Percentiles rank a stretch among this genome's conserved stretches.
Conservation (phyloP, 2,113 vertebrate species). For the Dermatemys mawii region DNA sequence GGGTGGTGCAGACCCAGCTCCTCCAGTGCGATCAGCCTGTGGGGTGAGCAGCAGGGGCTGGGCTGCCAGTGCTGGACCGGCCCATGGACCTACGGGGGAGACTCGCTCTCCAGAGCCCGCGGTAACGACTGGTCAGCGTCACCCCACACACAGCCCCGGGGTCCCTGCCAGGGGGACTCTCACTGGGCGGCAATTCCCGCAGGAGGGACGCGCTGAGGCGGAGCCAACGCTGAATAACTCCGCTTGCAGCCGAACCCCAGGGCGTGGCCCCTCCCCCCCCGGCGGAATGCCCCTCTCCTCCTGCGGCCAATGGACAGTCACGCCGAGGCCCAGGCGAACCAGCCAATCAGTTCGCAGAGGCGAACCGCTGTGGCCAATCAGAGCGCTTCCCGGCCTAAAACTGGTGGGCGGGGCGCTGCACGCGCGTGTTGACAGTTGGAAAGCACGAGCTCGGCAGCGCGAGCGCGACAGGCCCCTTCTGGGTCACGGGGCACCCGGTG, state of each 20-base stretch:
- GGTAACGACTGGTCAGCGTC: not conserved
- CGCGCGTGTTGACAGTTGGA: not conserved
- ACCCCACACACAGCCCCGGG: no score
- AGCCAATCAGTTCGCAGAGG: constrained; percentile 32
- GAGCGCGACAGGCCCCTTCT: rapidly evolving
- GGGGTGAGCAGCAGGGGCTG: no score
- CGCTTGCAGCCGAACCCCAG: no score
- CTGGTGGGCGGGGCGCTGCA: not conserved
- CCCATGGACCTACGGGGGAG: no score
- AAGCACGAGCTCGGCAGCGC: not conserved
- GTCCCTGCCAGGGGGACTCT: rapidly evolving
- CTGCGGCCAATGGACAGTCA: not conserved
- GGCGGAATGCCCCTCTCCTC: not conserved
- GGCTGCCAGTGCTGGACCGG: no score
- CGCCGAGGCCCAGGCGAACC: rapidly evolving
- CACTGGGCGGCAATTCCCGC: rapidly evolving
- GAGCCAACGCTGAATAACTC: no score
- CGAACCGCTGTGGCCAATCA: not conserved
- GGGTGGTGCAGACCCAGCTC: no score
- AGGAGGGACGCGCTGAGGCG: not conserved
- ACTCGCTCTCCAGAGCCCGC: not conserved
- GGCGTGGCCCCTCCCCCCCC: no score
- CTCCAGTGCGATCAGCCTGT: no score
- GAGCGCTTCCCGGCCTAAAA: rapidly evolving
- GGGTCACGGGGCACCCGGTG: rapidly evolving